A percentile compares a stretch with the other conserved stretches of the same genome.
Evolutionary conservation across 2,888 invertebrate species (phyloP).

Genomic region (Unio pictorum): DNA sequence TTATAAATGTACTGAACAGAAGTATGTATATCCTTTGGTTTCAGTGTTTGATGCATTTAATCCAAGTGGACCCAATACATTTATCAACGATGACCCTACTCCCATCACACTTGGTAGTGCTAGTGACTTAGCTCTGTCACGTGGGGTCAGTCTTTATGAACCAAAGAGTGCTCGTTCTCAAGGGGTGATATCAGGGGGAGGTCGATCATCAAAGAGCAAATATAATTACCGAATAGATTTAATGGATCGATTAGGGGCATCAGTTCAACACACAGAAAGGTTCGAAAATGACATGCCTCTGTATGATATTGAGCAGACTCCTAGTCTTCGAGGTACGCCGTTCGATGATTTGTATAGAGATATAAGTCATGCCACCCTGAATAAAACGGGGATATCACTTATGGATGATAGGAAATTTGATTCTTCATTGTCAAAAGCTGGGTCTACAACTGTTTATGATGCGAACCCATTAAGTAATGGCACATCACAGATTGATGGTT

Average conservation of each 20-base stretch:
- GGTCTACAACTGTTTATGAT: no score
- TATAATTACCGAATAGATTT: constrained; percentile 28
- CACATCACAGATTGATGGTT: no score
- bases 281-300: constrained; percentile 22
- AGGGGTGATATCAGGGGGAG: no score
- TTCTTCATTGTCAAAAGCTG: no score
- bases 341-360: no score
- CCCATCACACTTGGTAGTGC: constrained; percentile 24
- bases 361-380: no score
- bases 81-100: constrained; percentile 22
- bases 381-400: no score
- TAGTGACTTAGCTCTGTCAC: constrained; percentile 19
- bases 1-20: constrained; percentile 2
- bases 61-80: constrained; percentile 27
- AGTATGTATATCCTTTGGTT: not conserved
- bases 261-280: constrained; percentile 20
- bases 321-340: no score
- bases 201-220: constrained; percentile 17
- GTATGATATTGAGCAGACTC: constrained; percentile 5
- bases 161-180: constrained; percentile 17
- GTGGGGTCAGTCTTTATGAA: constrained; percentile 24
- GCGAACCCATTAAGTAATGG: no score
- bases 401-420: no score
- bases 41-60: constrained; percentile 11
- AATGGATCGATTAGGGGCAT: constrained; percentile 24